These are phyloP conservation scores for Steinernema scapterisci DNA, from an alignment of 2,888 invertebrate genomes.

Conservation along the genomic window DNA sequence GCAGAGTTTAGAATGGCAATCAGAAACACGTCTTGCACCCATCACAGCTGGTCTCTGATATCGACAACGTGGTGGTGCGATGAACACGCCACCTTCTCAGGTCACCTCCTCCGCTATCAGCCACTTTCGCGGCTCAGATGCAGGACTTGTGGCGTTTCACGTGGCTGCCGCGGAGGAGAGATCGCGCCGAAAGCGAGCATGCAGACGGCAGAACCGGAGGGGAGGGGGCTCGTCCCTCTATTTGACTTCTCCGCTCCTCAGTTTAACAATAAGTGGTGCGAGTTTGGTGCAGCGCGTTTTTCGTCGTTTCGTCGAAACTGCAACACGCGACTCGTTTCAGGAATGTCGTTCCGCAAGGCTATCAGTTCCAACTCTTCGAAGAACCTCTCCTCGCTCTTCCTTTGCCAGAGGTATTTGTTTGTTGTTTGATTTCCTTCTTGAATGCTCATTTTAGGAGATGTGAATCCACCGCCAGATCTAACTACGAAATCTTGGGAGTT, in stretches of 20 bases:
- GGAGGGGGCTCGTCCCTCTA: too few relatives aligned
- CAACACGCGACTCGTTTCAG: too few relatives aligned
- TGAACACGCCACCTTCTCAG: slow-evolving; percentile 27
- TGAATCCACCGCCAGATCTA: neutral
- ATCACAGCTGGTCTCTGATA: slow-evolving; percentile 24
- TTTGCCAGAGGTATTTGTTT: neutral
- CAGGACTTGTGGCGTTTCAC: neutral
- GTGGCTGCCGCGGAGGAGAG: neutral
- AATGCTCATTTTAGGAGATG: neutral
- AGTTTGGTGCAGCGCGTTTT: too few relatives aligned
- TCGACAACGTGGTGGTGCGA: slow-evolving; percentile 26
- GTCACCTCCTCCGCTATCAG: slow-evolving; percentile 1
- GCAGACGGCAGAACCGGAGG: too few relatives aligned
- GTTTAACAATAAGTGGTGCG: too few relatives aligned
- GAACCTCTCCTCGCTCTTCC: neutral
- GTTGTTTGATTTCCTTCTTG: neutral
- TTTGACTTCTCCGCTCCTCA: too few relatives aligned
- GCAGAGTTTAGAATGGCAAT: neutral
- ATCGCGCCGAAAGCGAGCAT: neutral
- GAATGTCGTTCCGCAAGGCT: too few relatives aligned
- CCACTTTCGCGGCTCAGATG: slow-evolving; percentile 18
- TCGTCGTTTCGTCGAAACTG: too few relatives aligned
- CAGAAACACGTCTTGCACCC: neutral
- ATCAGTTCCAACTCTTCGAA: too few relatives aligned
- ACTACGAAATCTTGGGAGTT: slow-evolving; percentile 9